These are phyloP conservation scores for Sebastes miniatus DNA, from an alignment of 2,797 vertebrate species.

Conservation along the genomic window DNA sequence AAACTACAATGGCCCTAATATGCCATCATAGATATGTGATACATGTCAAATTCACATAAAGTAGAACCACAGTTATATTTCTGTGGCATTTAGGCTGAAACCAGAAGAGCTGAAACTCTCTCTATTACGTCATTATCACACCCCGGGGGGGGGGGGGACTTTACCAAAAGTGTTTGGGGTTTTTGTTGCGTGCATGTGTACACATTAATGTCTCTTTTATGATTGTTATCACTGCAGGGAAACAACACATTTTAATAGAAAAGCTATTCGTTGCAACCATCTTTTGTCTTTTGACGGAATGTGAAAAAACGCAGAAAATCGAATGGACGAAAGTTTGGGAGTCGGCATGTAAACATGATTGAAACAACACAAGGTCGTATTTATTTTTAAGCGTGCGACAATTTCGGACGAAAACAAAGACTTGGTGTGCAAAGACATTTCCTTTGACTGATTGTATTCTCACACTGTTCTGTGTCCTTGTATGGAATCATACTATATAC, in stretches of 20 bases:
- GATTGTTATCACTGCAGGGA: background rate
- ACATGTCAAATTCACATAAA: background rate
- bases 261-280: background rate
- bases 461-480: background rate
- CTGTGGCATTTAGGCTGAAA: constrained; percentile 27
- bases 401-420: no score
- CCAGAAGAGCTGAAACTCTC: background rate
- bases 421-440: no score
- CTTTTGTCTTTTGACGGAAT: no score
- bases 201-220: background rate
- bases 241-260: background rate
- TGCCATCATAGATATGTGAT: background rate
- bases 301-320: no score
- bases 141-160: background rate
- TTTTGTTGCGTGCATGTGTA: background rate
- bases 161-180: background rate
- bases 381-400: no score
- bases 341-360: no score
- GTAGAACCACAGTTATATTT: background rate
- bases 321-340: no score
- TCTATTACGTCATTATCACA: background rate
- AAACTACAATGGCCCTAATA: no score
- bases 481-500: background rate
- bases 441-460: background rate
- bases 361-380: no score